Conservation (phyloP, 2,113 vertebrate genomes). For the Bambusicola thoracicus region DNA sequence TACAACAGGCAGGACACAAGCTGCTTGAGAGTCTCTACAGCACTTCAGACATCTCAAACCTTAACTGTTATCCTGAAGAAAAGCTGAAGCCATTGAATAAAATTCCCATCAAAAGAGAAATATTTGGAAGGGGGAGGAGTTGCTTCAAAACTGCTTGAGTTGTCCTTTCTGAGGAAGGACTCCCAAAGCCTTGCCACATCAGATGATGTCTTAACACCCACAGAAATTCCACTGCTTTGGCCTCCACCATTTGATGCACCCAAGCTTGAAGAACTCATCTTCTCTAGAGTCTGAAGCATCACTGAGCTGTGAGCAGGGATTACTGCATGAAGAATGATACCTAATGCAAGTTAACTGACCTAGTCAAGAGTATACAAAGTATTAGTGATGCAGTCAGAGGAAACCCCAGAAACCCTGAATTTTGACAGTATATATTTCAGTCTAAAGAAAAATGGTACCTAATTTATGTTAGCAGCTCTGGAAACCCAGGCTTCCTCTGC, state of each 20-base stretch:
- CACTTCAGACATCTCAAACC: not conserved
- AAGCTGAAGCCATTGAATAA: not conserved
- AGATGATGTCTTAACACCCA: not conserved
- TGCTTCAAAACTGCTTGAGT: not conserved
- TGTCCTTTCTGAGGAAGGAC: not conserved
- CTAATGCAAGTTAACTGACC: not conserved
- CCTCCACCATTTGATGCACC: not conserved
- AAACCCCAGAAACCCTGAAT: not conserved
- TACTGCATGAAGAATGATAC: not conserved
- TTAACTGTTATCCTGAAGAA: not conserved
- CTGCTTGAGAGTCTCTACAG: not conserved
- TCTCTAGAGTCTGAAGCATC: not conserved
- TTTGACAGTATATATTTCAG: not conserved
- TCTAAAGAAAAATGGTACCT: not conserved
- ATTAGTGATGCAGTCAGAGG: not conserved
- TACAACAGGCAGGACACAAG: not conserved
- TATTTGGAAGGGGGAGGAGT: not conserved
- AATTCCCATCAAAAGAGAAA: not conserved
- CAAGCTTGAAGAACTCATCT: not conserved
- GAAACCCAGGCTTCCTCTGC: not conserved
- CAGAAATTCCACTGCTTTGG: not conserved
- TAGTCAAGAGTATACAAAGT: not conserved
- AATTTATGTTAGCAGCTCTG: not conserved
- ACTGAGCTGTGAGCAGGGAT: not conserved
- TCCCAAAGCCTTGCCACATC: accelerated